Evolutionary conservation across 2,888 invertebrate genomes (phyloP), one percentile per base, ranked within the genome.

Genomic region (Chorisops tibialis): DNA sequence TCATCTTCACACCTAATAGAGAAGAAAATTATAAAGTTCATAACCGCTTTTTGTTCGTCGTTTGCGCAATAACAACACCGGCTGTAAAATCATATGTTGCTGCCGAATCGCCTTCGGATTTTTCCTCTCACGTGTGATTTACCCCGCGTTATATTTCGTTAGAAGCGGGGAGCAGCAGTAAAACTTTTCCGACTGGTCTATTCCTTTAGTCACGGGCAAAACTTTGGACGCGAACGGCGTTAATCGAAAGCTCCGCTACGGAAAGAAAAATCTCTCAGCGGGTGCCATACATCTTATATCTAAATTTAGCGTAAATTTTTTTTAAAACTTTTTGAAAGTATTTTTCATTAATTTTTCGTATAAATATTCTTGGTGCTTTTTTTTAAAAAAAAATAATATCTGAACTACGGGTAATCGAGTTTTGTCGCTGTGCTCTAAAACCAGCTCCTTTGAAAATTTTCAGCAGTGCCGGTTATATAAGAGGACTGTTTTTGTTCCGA

Each of bases 261-360:
- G 22, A 41, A 4, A 19, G 16, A 51, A 19, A 16, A 54, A 54
- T 24, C 9, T 39, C 18, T 11, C 43, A 43, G 56, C 45, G 45
- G 9, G 45, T 56, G 56, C 45, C 30, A 45, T 18, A 35, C 43
- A 30, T 7, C 30, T 24, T 43, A n/a, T 43, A 45, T 43, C 56
- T 56, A 56, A 56, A 56, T 56, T 56, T 56, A 56, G 30, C 56
- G 39, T 56, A 43, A 43, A 30, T 54, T 50, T 56, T 30, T 21
- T 19, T 9, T 21, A 54, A 54, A 54, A 30, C 56, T 52, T 22
- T 37, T 41, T 41, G 30, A 30, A 30, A 45, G n/a, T 45, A 35
- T 39, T 56, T 30, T 56, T 22, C 9, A 54, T 21, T 54, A 30
- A 19, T 30, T 16, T 9, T 47, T 54, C 38, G 14, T 7, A 43